Base-by-base conservation (phyloP, 2,888 invertebrate genomes). In the Fragum sueziense region DNA sequence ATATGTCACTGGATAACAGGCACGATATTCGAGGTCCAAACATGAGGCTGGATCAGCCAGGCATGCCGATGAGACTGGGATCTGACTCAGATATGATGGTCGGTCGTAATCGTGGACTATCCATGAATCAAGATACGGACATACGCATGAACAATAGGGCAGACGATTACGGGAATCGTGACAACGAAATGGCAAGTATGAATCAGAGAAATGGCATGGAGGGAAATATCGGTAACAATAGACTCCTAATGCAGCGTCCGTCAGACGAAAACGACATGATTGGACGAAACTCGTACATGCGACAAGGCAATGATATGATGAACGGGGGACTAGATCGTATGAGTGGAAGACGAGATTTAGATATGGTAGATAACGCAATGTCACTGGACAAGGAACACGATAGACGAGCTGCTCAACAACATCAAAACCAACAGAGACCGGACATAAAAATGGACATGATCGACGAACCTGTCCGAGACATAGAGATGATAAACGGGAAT, bases 1-100 rank as follows among this genome's bases (percentile, higher is more conserved):
- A 51, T 14, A 81, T 81, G 77, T 67, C 72, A 17, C 73, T 76
- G 70, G 75, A 73, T n/a, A 59, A 54, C 34, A 65, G 73, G 27
- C 29, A 29, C 25, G 78, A 81, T 37, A 74, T 81, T 47, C 47
- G 81, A 57, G 75, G 68, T 17, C 52, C n/a, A n/a, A 69, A 57
- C 51, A 67, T 81, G 22, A 61, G 71, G 29, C 61, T 81, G 31
- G 81, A 81, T 52, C 77, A 77, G 59, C n/a, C n/a, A n/a, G 74
- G 74, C 47, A 77, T 75, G 51, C 69, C 69, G n/a, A 69, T 72
- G 52, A 75, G 79, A 70, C 67, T 70, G 34, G 74, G 69, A 34
- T 54, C 75, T 4, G 79, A 72, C 2, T 52, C 61, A 27, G 79
- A 79, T 52, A 69, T 76, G 27, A 69, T 75, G 61, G 47, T 79